These are phyloP conservation scores for Cryptops parisi DNA, from an alignment of 2,888 invertebrate genomes.

Conservation along the genomic window DNA sequence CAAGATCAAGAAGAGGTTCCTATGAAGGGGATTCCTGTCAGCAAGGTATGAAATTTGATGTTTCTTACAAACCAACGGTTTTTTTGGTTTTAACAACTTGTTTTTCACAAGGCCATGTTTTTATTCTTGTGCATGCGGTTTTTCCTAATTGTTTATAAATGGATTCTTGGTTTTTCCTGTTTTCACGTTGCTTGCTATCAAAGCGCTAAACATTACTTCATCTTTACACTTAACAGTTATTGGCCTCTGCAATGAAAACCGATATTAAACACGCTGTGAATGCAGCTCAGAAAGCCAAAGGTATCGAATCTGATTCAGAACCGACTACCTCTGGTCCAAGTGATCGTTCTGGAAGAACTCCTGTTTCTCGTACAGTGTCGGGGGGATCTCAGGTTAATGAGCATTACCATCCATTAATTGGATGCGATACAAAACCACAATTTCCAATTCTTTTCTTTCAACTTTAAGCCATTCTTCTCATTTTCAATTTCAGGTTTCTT, in stretches of 20 bases:
- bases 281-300: slow-evolving; percentile 29
- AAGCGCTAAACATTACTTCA: not conserved
- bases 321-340: slow-evolving; percentile 20
- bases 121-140: too few species aligned
- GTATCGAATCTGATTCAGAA: slow-evolving; percentile 25
- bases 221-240: slow-evolving; percentile 40
- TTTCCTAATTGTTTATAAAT: too few species aligned
- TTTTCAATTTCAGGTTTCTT: slow-evolving; percentile 1
- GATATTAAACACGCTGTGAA: slow-evolving; percentile 48
- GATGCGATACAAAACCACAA: not conserved
- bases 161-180: too few species aligned
- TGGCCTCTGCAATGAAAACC: slow-evolving; percentile 61
- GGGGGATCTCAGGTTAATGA: slow-evolving; percentile 14
- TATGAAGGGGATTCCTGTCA: slow-evolving; percentile 26
- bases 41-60: slow-evolving; percentile 35
- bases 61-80: too few species aligned
- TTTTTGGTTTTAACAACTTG: too few species aligned
- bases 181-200: too few species aligned
- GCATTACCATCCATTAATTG: not conserved
- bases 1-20: slow-evolving; percentile 18
- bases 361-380: slow-evolving; percentile 19
- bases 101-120: too few species aligned
- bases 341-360: slow-evolving; percentile 18
- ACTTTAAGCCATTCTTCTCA: not conserved
- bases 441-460: too few species aligned